Conservation (phyloP, 1,140 invertebrate species). For the Zaprionus nigranus region DNA sequence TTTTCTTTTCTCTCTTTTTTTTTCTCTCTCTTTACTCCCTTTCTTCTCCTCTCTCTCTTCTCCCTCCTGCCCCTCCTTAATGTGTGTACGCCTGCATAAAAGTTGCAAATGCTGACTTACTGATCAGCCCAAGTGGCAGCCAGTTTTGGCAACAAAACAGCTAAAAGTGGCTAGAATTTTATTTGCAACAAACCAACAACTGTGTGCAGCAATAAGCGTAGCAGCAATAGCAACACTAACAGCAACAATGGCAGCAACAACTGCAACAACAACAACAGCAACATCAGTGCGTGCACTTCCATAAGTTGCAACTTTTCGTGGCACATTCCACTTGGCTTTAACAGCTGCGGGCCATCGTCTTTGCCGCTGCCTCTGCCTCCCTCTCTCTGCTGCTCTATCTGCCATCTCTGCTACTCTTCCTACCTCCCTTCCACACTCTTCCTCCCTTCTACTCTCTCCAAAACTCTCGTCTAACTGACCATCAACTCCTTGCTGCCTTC, state of each 20-base stretch:
- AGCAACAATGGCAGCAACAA: slow-evolving; percentile 18
- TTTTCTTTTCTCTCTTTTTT: too few species aligned
- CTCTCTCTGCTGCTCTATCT: slow-evolving; percentile 25
- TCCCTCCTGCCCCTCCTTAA: slow-evolving; percentile 5
- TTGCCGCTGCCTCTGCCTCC: neutral
- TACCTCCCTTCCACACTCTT: too few species aligned
- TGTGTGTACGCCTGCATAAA: slow-evolving; percentile 75
- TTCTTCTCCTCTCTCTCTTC: neutral
- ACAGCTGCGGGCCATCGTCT: neutral
- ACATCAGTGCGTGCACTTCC: slow-evolving; percentile 75
- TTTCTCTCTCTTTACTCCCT: too few species aligned
- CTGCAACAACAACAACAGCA: slow-evolving; percentile 44
- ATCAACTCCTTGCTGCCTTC: slow-evolving; percentile 69
- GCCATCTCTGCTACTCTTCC: neutral
- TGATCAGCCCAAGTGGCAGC: slow-evolving; percentile 40
- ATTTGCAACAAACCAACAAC: slow-evolving; percentile 28
- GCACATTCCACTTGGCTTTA: slow-evolving; percentile 48
- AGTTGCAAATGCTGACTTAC: slow-evolving; percentile 79
- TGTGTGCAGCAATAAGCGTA: neutral
- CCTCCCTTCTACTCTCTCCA: neutral
- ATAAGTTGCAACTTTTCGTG: slow-evolving; percentile 73
- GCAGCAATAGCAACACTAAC: neutral
- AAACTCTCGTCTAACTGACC: too few species aligned
- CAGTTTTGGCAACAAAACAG: slow-evolving; percentile 22
- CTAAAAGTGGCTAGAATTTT: slow-evolving; percentile 51